Evolutionary conservation across 2,797 vertebrate genomes (phyloP), one percentile per base, ranked within the genome.

Genomic region (Triplophysa bombifrons): DNA sequence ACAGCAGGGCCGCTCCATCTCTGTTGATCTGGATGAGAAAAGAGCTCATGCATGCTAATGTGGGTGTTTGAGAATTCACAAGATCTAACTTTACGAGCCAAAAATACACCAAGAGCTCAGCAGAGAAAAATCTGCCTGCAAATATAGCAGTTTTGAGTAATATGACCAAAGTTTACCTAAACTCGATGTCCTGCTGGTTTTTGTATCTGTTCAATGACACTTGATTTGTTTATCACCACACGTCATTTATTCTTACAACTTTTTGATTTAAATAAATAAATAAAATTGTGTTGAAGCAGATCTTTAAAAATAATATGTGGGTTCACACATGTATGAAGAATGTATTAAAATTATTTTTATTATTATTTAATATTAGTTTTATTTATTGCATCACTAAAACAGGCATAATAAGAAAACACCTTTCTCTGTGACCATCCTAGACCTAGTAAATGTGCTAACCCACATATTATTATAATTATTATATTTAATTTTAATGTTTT

Each of bases 11-110:
- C 22, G 10, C 61, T 66, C 70, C 55, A 69, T 70, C 71, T 63
- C 56, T 53, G 81, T 38, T 64, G 44, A 22, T 46, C 64, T 55
- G 44, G 46, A 44, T 38, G 48, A 69, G 60, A 68, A 55, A 20
- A 11, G 8, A 78, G 70, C 56, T 69, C 19, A 34, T 63, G 75
- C 64, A 78, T 78, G 75, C 48, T 74, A 78, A 82, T 78, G 71
- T 7, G 16, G 48, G 64, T 30, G 22, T 63, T 68, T 72, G 7
- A 16, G 25, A 20, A 63, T 63, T 56, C 2, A 60, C 16, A 6
- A 44, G 53, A 64, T 34, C 17, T 25, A 13, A 65, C 12, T 46
- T 46, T 46, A 2, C 44, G 55, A 66, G 51, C 38, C 10, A 41
- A 41, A 41, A 53, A 14, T 34, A 38, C 63, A 38, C 1, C 34